Conservation (phyloP, 2,797 vertebrate species). For the Syngnathus acus region DNA sequence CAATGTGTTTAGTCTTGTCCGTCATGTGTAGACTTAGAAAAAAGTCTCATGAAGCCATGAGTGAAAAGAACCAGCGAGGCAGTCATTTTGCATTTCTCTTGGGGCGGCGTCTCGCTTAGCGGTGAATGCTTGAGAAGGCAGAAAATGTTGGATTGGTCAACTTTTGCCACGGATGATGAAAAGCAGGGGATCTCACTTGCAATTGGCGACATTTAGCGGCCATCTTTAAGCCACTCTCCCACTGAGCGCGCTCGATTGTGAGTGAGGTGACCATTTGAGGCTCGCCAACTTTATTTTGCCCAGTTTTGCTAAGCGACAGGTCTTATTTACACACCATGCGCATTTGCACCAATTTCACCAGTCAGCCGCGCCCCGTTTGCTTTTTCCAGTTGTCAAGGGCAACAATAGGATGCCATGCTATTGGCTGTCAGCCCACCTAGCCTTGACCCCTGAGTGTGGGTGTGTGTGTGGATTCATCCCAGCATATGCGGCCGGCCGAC, state of each 20-base stretch:
- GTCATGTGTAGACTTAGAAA: not conserved
- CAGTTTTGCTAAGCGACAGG: not conserved
- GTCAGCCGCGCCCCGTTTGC: constrained; percentile 33
- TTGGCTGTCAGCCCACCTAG: constrained; percentile 54
- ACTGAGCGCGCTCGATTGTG: too few species aligned
- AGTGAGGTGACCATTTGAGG: not conserved
- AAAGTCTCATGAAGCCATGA: not conserved
- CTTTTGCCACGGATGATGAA: too few species aligned
- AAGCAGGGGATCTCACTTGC: too few species aligned
- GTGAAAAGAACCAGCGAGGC: not conserved
- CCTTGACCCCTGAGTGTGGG: constrained; percentile 54
- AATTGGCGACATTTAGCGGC: too few species aligned
- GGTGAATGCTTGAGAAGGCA: too few species aligned
- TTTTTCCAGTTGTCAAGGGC: constrained; percentile 50
- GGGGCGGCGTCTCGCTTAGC: too few species aligned
- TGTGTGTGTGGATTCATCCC: constrained; percentile 36
- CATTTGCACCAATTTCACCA: constrained; percentile 18
- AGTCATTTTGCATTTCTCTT: not conserved
- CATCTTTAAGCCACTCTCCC: too few species aligned
- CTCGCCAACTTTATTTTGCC: not conserved
- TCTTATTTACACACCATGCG: not conserved
- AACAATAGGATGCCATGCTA: constrained; percentile 47
- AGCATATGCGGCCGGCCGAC: constrained; percentile 56
- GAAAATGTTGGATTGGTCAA: too few species aligned
- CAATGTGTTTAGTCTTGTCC: not conserved